Evolutionary conservation across 2,888 invertebrate genomes (phyloP).

Genomic region (Marronus borbonicus): DNA sequence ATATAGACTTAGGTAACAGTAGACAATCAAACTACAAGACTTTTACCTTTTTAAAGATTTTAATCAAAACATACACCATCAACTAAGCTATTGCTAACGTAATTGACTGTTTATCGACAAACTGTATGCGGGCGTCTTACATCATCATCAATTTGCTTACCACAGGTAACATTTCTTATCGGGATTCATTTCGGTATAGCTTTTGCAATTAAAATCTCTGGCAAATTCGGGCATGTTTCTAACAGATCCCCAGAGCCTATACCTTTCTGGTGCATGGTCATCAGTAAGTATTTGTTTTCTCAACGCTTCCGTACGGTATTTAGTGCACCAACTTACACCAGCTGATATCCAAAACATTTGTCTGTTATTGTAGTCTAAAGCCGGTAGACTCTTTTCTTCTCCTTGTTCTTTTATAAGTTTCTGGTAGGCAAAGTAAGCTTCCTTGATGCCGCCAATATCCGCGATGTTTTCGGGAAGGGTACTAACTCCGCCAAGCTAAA

Average conservation of each 20-base stretch:
- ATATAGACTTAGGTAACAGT: too few relatives aligned
- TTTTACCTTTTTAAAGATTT: too few relatives aligned
- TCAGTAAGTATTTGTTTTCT: constrained; percentile 57
- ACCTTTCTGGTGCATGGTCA: constrained; percentile 65
- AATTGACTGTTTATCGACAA: too few relatives aligned
- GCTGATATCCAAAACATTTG: constrained; percentile 73
- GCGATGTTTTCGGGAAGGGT: constrained; percentile 92
- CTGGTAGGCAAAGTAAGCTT: constrained; percentile 73
- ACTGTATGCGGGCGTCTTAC: too few relatives aligned
- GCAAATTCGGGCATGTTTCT: constrained; percentile 74
- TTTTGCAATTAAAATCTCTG: constrained; percentile 72
- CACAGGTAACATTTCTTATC: constrained; percentile 69
- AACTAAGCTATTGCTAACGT: too few relatives aligned
- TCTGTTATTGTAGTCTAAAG: constrained; percentile 60
- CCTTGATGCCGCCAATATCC: constrained; percentile 92
- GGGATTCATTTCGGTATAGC: constrained; percentile 73
- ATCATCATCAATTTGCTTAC: constrained; percentile 16
- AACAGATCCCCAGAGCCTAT: constrained; percentile 73
- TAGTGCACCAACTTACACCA: constrained; percentile 65
- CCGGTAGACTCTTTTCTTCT: constrained; percentile 49
- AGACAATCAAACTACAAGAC: too few relatives aligned
- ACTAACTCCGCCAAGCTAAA: constrained; percentile 72
- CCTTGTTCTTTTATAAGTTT: constrained; percentile 60
- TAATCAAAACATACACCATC: too few relatives aligned
- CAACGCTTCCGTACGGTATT: constrained; percentile 48